phyloP scores from a whole-genome alignment of 2,113 vertebrate species.

The Drymodes brunneopygia region DNA sequence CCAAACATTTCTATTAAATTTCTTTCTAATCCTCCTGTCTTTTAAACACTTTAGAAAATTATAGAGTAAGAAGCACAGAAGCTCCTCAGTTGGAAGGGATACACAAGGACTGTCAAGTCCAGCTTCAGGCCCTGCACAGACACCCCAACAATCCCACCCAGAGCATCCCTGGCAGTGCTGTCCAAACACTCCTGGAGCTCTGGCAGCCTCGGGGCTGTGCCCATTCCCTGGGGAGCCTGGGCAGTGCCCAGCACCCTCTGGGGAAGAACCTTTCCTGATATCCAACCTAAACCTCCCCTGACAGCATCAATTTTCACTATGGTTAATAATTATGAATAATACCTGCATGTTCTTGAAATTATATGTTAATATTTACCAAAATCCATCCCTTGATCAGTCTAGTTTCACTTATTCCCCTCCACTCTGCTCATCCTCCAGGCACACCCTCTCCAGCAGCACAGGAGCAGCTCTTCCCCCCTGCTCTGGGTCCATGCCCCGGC shows the following conservation, averaged over 20 bases:
- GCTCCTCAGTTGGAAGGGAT: neutral
- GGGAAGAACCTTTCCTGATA: neutral
- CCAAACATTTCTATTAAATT: neutral
- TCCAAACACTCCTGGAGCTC: neutral
- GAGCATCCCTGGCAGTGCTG: neutral
- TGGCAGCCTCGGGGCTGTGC: neutral
- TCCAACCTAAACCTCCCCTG: neutral
- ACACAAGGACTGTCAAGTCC: accelerated
- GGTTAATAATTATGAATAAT: neutral
- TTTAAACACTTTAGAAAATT: neutral
- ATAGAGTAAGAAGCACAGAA: neutral
- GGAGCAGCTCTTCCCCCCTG: neutral
- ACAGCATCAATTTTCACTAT: neutral
- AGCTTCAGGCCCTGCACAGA: accelerated
- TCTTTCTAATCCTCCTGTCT: neutral
- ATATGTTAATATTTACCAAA: neutral
- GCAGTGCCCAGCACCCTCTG: neutral
- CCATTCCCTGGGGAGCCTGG: neutral
- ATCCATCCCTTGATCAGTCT: neutral
- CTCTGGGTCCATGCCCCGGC: neutral
- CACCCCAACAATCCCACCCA: neutral
- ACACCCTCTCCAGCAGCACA: neutral
- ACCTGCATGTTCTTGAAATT: neutral
- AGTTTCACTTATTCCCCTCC: neutral
- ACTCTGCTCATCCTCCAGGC: neutral